These are phyloP conservation scores for Arctocebus calabarensis DNA, from an alignment of 2,797 vertebrate species.

Conservation along the genomic window DNA sequence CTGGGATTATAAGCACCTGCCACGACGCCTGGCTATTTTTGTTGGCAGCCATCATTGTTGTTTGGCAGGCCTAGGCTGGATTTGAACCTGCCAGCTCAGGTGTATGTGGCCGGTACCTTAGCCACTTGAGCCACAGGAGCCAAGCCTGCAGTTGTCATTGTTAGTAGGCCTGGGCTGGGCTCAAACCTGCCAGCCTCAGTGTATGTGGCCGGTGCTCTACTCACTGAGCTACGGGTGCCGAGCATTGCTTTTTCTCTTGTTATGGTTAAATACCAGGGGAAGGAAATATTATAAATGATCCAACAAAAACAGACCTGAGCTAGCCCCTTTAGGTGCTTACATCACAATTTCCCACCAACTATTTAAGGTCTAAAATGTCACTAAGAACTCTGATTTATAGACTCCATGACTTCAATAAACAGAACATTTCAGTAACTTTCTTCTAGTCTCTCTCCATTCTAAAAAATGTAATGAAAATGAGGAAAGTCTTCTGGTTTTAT, in stretches of 20 bases:
- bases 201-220: too few relatives aligned
- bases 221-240: too few relatives aligned
- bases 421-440: background rate
- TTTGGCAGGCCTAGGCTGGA: too few relatives aligned
- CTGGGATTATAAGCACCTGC: too few relatives aligned
- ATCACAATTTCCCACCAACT: background rate
- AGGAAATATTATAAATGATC: background rate
- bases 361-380: constrained; percentile 45
- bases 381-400: constrained; percentile 20
- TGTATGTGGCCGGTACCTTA: too few relatives aligned
- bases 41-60: too few relatives aligned
- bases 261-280: background rate
- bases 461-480: constrained; percentile 51
- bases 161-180: too few relatives aligned
- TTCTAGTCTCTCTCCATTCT: background rate
- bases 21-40: too few relatives aligned
- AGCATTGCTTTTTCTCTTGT: background rate
- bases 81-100: too few relatives aligned
- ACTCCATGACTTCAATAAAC: constrained; percentile 4
- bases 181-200: too few relatives aligned
- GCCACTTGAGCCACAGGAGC: too few relatives aligned
- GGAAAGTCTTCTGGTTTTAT: constrained; percentile 9
- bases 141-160: too few relatives aligned
- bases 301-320: background rate
- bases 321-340: background rate